Evolutionary conservation across 2,113 vertebrate species (phyloP).

Genomic region (Stercorarius parasiticus): DNA sequence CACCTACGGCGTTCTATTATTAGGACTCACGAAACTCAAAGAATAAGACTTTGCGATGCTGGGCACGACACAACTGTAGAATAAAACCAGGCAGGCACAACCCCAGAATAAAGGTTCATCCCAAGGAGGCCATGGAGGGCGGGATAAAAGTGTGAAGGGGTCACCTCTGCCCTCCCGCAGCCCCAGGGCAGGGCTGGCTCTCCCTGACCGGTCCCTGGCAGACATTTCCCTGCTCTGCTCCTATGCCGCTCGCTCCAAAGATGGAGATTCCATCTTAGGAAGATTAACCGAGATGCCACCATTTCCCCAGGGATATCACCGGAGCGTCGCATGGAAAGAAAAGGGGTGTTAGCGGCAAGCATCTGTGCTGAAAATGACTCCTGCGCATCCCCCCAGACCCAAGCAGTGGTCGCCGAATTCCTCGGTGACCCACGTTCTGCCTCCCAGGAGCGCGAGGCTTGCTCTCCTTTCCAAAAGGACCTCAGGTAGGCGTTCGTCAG

Average conservation of each 20-base stretch:
- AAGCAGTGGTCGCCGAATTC: fast-evolving
- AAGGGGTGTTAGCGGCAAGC: not conserved
- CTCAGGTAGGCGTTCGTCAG: not conserved
- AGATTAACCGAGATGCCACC: slow-evolving; percentile 45
- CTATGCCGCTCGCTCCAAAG: not conserved
- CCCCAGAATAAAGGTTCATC: not conserved
- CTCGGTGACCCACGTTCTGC: not conserved
- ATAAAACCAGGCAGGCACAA: not conserved
- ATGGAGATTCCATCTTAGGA: slow-evolving; percentile 42
- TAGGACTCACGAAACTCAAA: not conserved
- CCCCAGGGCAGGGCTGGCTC: not conserved
- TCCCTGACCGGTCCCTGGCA: not conserved
- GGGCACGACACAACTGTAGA: fast-evolving
- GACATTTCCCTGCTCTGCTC: not conserved
- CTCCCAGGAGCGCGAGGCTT: not conserved
- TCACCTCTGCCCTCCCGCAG: not conserved
- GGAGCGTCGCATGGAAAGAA: not conserved
- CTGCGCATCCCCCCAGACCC: not conserved
- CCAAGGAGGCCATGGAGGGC: not conserved
- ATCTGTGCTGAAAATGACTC: not conserved
- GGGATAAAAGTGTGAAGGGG: not conserved
- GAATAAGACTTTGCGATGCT: not conserved
- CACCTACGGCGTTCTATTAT: fast-evolving
- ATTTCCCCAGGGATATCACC: slow-evolving; percentile 17
- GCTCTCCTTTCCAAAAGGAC: not conserved